Evolutionary conservation across 2,888 invertebrate species (phyloP), one percentile per base, ranked within the genome.

Genomic region (Chrysolina haemoptera): DNA sequence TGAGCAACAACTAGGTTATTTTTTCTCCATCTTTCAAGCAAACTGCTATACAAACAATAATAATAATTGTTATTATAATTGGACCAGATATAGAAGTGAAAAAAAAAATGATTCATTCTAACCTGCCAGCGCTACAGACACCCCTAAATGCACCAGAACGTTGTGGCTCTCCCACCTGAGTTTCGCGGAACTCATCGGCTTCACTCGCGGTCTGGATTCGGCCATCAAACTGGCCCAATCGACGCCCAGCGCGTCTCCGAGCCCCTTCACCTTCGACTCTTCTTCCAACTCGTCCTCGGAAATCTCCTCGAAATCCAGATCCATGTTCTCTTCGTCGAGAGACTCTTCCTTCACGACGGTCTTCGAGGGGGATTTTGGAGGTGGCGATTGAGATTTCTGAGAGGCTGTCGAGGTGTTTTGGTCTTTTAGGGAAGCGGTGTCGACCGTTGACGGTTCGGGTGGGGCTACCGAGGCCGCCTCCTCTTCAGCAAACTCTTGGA

Each of bases 211-310:
- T 46, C 91, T 90, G 6, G 94, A 94, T 87, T 96, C 95, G 2
- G 94, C 94, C 0, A 96, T 94, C 62, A 98, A 89, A 85, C 96
- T 96, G 12, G 96, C 94, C 97, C 97, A 97, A 88, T 98, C 97
- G 1, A 98, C 97, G n/a, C 97, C 97, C 40, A 98, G 88, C n/a
- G 96, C 96, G 88, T 97, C 97, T 6, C 96, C 96, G 76, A 97
- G 91, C 46, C 94, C 93, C 87, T 90, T 92, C 78, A 91, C 90
- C 83, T 91, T 92, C 14, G 94, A 91, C 82, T 96, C 94, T 85
- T 96, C 95, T 85, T 96, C 96, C 46, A 96, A 88, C 87, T 96
- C 96, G 68, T 96, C 96, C 86, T 96, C 96, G 16, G 96, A 96
- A 83, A 96, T 96, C 89, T 96, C 96, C 88, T 96, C 96, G 88